phyloP scores from a whole-genome alignment of 2,888 invertebrate species.

The Diachrysia chrysitis region DNA sequence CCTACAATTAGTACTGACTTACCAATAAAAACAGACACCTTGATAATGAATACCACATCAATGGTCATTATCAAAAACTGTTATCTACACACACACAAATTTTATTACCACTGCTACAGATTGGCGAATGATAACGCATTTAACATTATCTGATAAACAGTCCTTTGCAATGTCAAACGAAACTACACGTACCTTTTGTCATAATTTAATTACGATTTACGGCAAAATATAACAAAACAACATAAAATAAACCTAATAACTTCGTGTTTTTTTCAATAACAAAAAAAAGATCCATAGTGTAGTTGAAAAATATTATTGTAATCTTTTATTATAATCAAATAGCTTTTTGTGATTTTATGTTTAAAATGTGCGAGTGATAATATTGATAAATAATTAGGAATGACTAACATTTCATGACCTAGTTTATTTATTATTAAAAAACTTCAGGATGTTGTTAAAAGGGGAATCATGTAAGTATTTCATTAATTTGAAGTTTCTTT shows the following conservation, averaged over 20 bases:
- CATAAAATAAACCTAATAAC: too few relatives aligned
- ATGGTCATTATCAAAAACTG: background rate
- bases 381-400: too few relatives aligned
- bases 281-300: too few relatives aligned
- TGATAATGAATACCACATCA: background rate
- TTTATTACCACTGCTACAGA: slow-evolving; percentile 9
- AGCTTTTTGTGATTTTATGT: too few relatives aligned
- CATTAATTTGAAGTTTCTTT: background rate
- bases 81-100: background rate
- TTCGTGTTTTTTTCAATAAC: too few relatives aligned
- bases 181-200: background rate
- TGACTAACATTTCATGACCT: too few relatives aligned
- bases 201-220: background rate
- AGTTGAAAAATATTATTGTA: too few relatives aligned
- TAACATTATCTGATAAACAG: slow-evolving; percentile 40
- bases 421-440: too few relatives aligned
- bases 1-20: too few relatives aligned
- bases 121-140: slow-evolving; percentile 35
- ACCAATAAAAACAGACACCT: background rate
- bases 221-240: background rate
- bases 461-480: slow-evolving; percentile 44
- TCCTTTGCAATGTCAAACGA: slow-evolving; percentile 2
- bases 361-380: too few relatives aligned
- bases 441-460: slow-evolving; percentile 37
- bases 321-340: too few relatives aligned